Percentiles rank a stretch among this genome's conserved stretches.
These are phyloP conservation scores for Hemicordylus capensis DNA, from an alignment of 2,113 vertebrate species.

Conservation along the genomic window DNA sequence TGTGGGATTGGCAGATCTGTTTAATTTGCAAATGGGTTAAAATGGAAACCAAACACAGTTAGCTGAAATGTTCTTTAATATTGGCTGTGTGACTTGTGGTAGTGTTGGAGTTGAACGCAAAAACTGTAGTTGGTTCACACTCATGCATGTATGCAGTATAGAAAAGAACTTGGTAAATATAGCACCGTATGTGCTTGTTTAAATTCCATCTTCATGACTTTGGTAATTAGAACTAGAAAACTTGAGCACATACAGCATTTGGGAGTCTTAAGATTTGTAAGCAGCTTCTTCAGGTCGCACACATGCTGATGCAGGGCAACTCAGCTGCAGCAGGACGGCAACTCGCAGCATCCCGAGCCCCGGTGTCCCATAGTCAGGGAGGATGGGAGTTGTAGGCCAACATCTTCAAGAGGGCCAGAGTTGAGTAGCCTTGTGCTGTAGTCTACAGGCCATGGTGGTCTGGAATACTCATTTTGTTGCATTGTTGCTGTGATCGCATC, in stretches of 20 bases:
- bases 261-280: neutral
- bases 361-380: too few species aligned
- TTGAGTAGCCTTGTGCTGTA: too few species aligned
- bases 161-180: too few species aligned
- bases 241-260: too few species aligned
- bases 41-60: neutral
- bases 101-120: too few species aligned
- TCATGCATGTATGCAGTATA: too few species aligned
- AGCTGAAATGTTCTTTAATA: neutral
- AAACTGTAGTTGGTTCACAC: too few species aligned
- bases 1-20: neutral
- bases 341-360: too few species aligned
- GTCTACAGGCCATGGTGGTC: neutral
- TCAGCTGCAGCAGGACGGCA: too few species aligned
- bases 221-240: neutral
- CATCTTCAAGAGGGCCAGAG: too few species aligned
- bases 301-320: too few species aligned
- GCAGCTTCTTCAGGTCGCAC: neutral
- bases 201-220: neutral
- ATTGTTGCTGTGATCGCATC: neutral
- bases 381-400: too few species aligned
- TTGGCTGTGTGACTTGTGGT: neutral
- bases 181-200: neutral
- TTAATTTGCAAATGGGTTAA: neutral
- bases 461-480: conserved; percentile 6